These are phyloP conservation scores for Coregonus suidteri DNA, from an alignment of 2,797 vertebrate genomes.

Conservation along the genomic window DNA sequence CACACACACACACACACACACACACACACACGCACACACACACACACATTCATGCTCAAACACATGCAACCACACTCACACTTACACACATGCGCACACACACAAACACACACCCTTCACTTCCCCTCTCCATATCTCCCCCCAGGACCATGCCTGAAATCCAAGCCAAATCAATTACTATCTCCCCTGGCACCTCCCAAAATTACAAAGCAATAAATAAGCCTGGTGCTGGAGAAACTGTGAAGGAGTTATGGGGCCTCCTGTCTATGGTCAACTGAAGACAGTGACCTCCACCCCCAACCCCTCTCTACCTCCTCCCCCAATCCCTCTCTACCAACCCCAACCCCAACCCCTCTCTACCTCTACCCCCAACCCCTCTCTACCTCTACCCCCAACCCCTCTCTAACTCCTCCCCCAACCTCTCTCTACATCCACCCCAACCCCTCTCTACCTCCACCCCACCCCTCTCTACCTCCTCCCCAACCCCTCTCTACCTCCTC, in stretches of 20 bases:
- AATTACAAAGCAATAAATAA: constrained; percentile 80
- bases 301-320: too few species aligned
- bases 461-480: not conserved
- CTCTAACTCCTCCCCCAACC: constrained; percentile 17
- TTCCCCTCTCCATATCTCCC: constrained; percentile 62
- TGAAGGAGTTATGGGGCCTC: constrained; percentile 62
- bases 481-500: not conserved
- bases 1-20: not conserved
- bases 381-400: too few species aligned
- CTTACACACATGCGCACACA: constrained; percentile 16
- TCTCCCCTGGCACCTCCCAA: constrained; percentile 59
- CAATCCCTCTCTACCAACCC: too few species aligned
- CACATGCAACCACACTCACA: constrained; percentile 6
- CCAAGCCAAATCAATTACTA: constrained; percentile 76
- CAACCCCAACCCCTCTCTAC: too few species aligned
- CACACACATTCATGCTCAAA: not conserved
- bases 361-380: too few species aligned
- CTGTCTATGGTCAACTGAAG: constrained; percentile 55
- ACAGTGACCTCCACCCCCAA: constrained; percentile 12
- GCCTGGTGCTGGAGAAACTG: constrained; percentile 52
- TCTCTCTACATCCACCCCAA: not conserved
- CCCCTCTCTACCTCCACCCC: not conserved
- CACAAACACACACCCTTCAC: constrained; percentile 13
- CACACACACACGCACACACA: not conserved
- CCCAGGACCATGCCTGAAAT: constrained; percentile 60